Base-by-base conservation (phyloP, 2,113 vertebrate species). In the Colossoma macropomum region DNA sequence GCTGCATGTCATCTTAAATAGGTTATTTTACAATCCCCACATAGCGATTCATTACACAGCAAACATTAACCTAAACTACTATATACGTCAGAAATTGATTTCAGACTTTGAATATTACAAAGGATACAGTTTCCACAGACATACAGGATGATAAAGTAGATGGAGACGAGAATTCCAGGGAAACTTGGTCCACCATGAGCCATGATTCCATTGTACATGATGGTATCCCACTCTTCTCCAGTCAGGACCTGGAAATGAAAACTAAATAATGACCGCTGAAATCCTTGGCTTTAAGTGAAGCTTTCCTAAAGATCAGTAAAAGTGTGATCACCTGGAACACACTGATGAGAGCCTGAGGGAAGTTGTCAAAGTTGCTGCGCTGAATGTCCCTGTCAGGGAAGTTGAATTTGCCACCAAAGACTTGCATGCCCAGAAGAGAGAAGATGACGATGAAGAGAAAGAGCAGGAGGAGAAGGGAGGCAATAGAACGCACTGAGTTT, bases 71-170 rank as follows among this genome's bases (percentile, higher is more conserved):
- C 9, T 45, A 38, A 3, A 38, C 7, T 45, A 5, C 5, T 45
- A 45, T 9, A 45, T 9, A 4, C 41, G 9, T 45, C 41, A 45
- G 41, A 38, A 4, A 4, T 38, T 38, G 34, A 3, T 38, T 3
- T 38, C 34, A 7, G 34, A 38, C 34, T 38, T 38, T 38, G 34
- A 38, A 38, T 1, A 45, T 45, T 11, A 45, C 63, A 56, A 27
- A 92, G 96, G 97, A 98, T 99, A 98, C 98, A 99, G 90, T 99
- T 98, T 87, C 98, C 98, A 86, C 95, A 96, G 60, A 98, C 93
- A 0, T 96, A 99, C 65, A 99, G 96, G 89, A 98, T 91, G 90
- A 99, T 93, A 84, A 99, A 99, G 86, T 97, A 99, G 79, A 98
- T 96, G 93, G 96, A 93, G 76, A 98, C 97, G 2, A 97, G 92